A percentile compares a stretch with the other conserved stretches of the same genome.
Conservation (phyloP, 1,140 invertebrate species). For the Magallana ariakensis region DNA sequence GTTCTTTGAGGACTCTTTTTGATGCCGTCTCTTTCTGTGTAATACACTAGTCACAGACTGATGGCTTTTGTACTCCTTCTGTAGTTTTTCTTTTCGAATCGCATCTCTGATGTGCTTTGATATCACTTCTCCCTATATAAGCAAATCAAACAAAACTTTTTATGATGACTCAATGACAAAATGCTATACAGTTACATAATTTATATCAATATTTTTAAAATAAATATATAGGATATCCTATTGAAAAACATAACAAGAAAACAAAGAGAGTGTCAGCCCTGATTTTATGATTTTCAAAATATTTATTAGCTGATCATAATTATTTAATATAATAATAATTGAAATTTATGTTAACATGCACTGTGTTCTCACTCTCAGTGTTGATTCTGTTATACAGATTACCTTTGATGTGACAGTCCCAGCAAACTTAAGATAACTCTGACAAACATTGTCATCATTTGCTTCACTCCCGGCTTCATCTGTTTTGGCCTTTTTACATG, state of each 20-base stretch:
- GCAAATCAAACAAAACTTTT: not conserved
- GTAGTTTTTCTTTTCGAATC: constrained; percentile 73
- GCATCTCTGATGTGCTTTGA: constrained; percentile 71
- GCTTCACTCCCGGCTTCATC: constrained; percentile 33
- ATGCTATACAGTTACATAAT: too few relatives aligned
- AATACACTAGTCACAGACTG: constrained; percentile 47
- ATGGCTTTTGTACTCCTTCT: constrained; percentile 72
- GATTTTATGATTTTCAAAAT: too few relatives aligned
- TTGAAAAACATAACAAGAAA: too few relatives aligned
- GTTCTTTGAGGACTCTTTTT: constrained; percentile 55
- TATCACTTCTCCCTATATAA: constrained; percentile 59
- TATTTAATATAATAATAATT: too few relatives aligned
- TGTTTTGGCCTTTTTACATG: constrained; percentile 69
- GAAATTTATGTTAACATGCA: too few relatives aligned
- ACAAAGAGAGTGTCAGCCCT: too few relatives aligned
- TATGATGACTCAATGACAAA: too few relatives aligned
- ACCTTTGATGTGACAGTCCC: constrained; percentile 69
- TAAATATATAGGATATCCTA: too few relatives aligned
- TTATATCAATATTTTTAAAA: too few relatives aligned
- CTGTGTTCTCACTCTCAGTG: too few relatives aligned
- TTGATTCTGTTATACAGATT: not conserved
- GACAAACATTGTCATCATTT: not conserved
- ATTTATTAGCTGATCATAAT: too few relatives aligned
- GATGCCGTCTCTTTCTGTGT: constrained; percentile 56
- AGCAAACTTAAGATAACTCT: constrained; percentile 69